phyloP scores from a whole-genome alignment of 2,797 vertebrate genomes.

The Hafferia zeledoni region DNA sequence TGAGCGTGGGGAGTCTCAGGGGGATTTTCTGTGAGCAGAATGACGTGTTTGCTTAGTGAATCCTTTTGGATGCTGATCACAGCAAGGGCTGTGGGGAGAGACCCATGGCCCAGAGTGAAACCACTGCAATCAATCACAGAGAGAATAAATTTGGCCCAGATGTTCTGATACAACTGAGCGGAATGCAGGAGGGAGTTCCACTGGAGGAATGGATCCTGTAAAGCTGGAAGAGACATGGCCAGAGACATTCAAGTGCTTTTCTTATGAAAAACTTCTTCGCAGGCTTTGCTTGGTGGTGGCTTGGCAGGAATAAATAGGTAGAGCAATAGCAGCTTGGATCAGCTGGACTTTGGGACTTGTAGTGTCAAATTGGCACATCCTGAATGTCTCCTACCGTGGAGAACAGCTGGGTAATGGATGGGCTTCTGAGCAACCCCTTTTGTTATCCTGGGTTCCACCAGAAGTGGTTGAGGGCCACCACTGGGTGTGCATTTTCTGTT shows the following conservation, averaged over 20 bases:
- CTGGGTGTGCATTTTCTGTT: background rate
- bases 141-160: constrained; percentile 13
- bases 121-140: background rate
- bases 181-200: background rate
- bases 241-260: background rate
- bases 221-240: background rate
- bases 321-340: background rate
- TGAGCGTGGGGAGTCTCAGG: background rate
- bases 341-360: background rate
- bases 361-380: background rate
- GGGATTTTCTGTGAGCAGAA: background rate
- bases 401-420: background rate
- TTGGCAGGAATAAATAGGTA: background rate
- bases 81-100: background rate
- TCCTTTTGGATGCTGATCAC: background rate
- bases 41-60: background rate
- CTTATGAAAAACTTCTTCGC: background rate
- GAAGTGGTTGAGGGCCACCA: background rate
- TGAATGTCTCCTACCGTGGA: background rate
- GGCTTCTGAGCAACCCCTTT: background rate
- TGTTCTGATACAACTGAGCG: background rate
- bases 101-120: background rate
- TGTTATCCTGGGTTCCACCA: rapidly evolving
- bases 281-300: background rate
- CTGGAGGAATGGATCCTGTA: background rate